Conservation (phyloP, 2,113 vertebrate genomes). For the Nipponia nippon region DNA sequence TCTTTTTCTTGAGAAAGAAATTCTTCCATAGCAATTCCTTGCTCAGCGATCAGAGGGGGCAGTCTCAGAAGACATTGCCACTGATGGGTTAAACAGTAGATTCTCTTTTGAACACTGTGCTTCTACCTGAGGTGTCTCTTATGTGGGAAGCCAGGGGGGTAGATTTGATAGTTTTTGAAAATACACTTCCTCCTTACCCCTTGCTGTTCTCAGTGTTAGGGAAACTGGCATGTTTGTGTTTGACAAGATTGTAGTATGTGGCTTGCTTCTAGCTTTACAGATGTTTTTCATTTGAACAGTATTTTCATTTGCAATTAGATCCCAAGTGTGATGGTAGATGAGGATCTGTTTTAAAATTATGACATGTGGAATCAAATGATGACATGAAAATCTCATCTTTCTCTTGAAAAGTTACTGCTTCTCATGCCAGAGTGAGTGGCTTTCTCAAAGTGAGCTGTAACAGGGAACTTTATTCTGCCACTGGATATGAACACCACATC, state of each 20-base stretch:
- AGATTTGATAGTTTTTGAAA: neutral
- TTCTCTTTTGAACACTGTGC: neutral
- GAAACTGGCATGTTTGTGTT: neutral
- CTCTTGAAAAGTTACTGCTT: neutral
- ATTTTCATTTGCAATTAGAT: neutral
- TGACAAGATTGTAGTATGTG: neutral
- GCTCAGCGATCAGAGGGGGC: neutral
- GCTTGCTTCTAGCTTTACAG: neutral
- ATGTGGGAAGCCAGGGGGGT: accelerated
- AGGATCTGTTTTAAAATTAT: neutral
- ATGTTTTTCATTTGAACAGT: neutral
- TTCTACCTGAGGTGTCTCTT: neutral
- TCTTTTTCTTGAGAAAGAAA: neutral
- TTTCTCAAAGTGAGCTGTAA: neutral
- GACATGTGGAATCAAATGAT: neutral
- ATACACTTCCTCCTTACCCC: neutral
- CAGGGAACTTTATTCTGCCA: neutral
- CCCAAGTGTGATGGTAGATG: neutral
- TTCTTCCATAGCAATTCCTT: neutral
- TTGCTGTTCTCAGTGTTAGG: neutral
- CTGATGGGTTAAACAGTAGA: neutral
- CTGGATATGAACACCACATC: neutral
- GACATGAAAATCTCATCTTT: neutral
- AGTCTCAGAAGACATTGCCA: neutral
- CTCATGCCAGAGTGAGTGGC: neutral